A percentile compares a stretch with the other conserved stretches of the same genome.
Conservation (phyloP, 1,140 invertebrate species). For the Drosophila orena region DNA sequence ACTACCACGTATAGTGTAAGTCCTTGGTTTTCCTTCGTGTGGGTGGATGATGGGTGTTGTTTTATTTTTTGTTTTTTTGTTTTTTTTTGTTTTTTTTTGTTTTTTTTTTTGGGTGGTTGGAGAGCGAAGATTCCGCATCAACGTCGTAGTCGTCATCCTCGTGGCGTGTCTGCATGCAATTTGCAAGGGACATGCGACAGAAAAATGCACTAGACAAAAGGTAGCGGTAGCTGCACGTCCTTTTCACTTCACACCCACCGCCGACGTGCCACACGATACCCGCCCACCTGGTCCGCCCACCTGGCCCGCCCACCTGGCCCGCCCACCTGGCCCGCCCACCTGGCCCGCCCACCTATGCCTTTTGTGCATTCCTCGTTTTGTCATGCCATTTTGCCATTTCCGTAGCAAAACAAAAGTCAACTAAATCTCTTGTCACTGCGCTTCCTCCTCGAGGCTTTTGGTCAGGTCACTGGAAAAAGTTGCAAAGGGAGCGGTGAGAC, state of each 20-base stretch:
- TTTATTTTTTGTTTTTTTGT: not conserved
- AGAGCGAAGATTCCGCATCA: constrained; percentile 42
- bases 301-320: not conserved
- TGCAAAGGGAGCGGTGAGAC: constrained; percentile 5
- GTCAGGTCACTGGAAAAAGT: constrained; percentile 32
- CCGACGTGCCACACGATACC: not conserved
- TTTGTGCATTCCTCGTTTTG: constrained; percentile 61
- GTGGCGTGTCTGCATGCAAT: constrained; percentile 62
- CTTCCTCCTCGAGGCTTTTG: constrained; percentile 50
- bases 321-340: constrained; percentile 9
- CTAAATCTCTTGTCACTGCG: constrained; percentile 64
- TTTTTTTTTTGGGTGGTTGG: not conserved
- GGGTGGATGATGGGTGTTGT: not conserved
- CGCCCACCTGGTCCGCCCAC: not conserved
- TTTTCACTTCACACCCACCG: constrained; percentile 27
- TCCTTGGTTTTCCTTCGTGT: constrained; percentile 27
- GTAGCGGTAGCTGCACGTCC: constrained; percentile 44
- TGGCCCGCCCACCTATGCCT: constrained; percentile 28
- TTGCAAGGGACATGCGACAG: constrained; percentile 43
- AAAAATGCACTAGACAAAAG: constrained; percentile 52
- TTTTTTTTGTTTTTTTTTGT: not conserved
- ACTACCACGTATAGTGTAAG: constrained; percentile 9
- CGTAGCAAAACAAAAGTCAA: constrained; percentile 64
- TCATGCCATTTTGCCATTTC: constrained; percentile 67
- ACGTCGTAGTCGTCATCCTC: constrained; percentile 44